phyloP scores from a whole-genome alignment of 1,140 invertebrate genomes.

The Plectrocnemia conspersa region DNA sequence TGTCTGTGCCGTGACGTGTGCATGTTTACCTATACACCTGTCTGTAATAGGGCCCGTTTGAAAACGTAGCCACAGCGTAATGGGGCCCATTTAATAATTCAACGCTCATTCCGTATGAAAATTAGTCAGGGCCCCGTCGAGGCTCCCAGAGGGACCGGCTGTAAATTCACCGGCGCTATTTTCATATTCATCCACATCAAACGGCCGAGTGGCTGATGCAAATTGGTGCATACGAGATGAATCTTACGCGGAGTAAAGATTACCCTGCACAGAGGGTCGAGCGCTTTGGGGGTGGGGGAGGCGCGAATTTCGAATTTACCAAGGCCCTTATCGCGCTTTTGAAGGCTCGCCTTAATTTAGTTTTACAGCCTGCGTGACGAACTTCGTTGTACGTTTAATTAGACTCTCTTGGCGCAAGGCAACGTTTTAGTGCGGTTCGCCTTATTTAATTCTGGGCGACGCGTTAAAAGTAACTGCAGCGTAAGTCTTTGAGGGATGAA shows the following conservation, averaged over 20 bases:
- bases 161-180: no score
- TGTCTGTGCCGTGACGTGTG: no score
- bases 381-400: constrained; percentile 7
- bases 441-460: constrained; percentile 6
- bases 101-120: constrained; percentile 28
- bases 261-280: no score
- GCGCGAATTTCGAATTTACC: no score
- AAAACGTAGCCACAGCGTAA: constrained; percentile 3
- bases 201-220: no score
- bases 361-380: constrained; percentile 18
- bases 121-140: constrained; percentile 22
- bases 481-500: no score
- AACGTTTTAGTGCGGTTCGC: constrained; percentile 2
- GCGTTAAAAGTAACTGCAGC: no score
- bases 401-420: neutral
- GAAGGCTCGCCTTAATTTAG: constrained; percentile 13
- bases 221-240: no score
- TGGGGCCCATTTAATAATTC: constrained; percentile 23
- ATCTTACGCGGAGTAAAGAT: no score
- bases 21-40: no score
- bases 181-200: constrained; percentile 11
- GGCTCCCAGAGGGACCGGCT: neutral
- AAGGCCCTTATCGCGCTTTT: constrained; percentile 1
- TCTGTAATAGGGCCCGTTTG: neutral
- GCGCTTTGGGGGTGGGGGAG: no score